A percentile compares a stretch with the other conserved stretches of the same genome.
Evolutionary conservation across 2,888 invertebrate genomes (phyloP).

Genomic region (Meganola albula): DNA sequence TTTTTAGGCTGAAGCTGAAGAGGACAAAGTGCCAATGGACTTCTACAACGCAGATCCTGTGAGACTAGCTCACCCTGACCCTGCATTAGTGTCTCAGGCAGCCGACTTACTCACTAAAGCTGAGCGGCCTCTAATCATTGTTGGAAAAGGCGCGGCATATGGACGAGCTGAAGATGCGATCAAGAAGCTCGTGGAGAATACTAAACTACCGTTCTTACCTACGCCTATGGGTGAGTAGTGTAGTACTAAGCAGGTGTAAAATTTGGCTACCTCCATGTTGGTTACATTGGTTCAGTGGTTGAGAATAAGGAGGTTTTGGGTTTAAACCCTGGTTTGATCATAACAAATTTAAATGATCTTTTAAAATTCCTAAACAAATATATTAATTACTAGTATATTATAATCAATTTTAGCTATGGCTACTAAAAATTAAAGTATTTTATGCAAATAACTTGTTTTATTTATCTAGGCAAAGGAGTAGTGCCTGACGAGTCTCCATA

Average conservation of each 20-base stretch:
- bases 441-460: too few relatives aligned
- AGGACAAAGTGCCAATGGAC: constrained; percentile 58
- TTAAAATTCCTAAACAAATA: too few relatives aligned
- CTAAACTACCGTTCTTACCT: constrained; percentile 91
- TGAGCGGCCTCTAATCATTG: constrained; percentile 89
- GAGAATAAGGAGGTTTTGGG: too few relatives aligned
- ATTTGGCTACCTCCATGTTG: too few relatives aligned
- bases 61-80: constrained; percentile 83
- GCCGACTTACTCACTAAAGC: constrained; percentile 83
- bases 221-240: constrained; percentile 91
- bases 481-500: constrained; percentile 82
- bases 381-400: too few relatives aligned
- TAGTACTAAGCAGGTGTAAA: too few relatives aligned
- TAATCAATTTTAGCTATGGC: too few relatives aligned
- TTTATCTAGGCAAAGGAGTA: constrained; percentile 84
- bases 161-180: constrained; percentile 85
- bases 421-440: too few relatives aligned
- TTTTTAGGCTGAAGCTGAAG: constrained; percentile 58
- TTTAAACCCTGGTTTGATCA: too few relatives aligned
- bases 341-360: too few relatives aligned
- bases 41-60: constrained; percentile 78
- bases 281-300: too few relatives aligned
- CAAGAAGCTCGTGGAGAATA: constrained; percentile 81
- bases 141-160: constrained; percentile 95
- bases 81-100: constrained; percentile 82